Conservation (phyloP, 37 sponge, comb jelly and placozoan genomes). For the Petrosia ficiformis region DNA sequence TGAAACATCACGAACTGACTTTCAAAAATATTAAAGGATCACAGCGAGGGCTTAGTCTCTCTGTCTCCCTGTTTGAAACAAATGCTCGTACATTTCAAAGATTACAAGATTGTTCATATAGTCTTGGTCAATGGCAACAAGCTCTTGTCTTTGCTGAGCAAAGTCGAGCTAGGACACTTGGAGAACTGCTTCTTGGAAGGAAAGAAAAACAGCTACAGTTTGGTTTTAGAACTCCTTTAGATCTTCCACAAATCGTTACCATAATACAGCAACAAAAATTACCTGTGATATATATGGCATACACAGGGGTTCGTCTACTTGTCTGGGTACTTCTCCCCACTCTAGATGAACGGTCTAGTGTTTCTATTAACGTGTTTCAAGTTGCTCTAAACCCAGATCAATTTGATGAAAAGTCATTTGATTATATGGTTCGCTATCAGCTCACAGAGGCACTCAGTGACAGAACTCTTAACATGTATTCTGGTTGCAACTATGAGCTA, state of each 20-base stretch:
- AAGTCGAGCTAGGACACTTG: constrained; percentile 59
- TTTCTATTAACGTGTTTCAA: constrained; percentile 29
- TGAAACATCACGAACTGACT: constrained; percentile 40
- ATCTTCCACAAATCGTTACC: constrained; percentile 20
- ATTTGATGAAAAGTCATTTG: constrained; percentile 57
- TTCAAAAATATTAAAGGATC: constrained; percentile 63
- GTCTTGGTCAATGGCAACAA: constrained; percentile 28
- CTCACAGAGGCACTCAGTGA: constrained; percentile 35
- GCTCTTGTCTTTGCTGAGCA: constrained; percentile 69
- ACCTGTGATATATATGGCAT: constrained; percentile 48
- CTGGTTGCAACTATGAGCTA: neutral
- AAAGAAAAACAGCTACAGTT: constrained; percentile 7
- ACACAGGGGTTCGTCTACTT: constrained; percentile 49
- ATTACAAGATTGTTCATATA: constrained; percentile 52
- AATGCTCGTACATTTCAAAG: constrained; percentile 64
- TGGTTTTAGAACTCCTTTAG: constrained; percentile 35
- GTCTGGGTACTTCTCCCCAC: constrained; percentile 54
- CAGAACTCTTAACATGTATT: constrained; percentile 44
- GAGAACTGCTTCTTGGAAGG: constrained; percentile 63
- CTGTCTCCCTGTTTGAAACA: constrained; percentile 67
- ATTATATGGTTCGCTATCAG: constrained; percentile 36
- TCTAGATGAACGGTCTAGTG: neutral
- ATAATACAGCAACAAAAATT: constrained; percentile 9
- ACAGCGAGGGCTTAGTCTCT: constrained; percentile 38
- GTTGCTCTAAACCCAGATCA: constrained; percentile 40